Base-by-base conservation (phyloP, 2,888 invertebrate genomes). In the Malachius bipustulatus region DNA sequence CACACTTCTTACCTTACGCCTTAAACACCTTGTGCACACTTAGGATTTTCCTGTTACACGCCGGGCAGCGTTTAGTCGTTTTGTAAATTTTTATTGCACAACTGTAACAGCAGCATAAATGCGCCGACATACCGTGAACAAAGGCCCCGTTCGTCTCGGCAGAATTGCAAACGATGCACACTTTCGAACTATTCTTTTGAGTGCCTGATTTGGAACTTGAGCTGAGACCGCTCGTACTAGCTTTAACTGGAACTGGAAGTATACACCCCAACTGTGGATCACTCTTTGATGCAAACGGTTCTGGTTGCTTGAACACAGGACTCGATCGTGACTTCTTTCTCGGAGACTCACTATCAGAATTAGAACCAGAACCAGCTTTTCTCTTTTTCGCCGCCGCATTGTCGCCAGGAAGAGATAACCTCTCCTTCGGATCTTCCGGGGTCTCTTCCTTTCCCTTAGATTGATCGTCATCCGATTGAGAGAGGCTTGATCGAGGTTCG, bases 41-140 rank as follows among this genome's bases (percentile, higher is more conserved):
- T 46, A 70, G 75, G 3, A 77, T 73, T 60, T 71, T 71, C 38
- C 75, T 64, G 47, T 80, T 78, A 51, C 81, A 81, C 2, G 77
- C 65, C 1, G 81, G 80, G 52, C 81, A 81, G 14, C 73, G 59
- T 47, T 72, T 73, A 1, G 68, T 68, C 16, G 66, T 68, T 9
- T 66, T 65, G 75, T 79, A 77, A 1, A 75, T 73, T 48, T 71
- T 73, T 27, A 74, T 66, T 0, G 79, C 77, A 55, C 81, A 81
- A 35, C 66, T 69, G 47, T 80, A 81, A 49, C 81, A 81, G 44
- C 78, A 78, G 50, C 76, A 78, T 42, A 75, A 71, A 40, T 80
- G 80, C 1, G 72, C 73, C 36, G 71, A 70, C 29, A 69, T 63
- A 0, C 75, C 75, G 51, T 81, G 80, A 0, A 78, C 69, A 49